Base-by-base conservation (phyloP, 2,888 invertebrate species). In the Acronicta psi region DNA sequence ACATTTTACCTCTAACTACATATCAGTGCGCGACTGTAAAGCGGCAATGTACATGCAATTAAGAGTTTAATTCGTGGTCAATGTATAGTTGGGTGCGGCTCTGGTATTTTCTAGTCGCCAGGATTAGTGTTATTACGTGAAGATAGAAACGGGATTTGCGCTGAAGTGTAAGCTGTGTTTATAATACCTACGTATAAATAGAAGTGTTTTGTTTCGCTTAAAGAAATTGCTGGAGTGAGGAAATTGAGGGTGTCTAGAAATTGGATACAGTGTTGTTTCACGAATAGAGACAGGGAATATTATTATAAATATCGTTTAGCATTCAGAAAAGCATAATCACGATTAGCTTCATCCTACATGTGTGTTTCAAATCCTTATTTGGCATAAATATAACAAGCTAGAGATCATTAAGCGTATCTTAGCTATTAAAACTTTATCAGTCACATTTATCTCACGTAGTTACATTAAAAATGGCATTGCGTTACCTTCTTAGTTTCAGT, bases 1-100 rank as follows among this genome's bases (percentile, higher is more conserved):
- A 84, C 86, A 87, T 89, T 90, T 86, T 82, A 81, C 83, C 75
- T 81, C 76, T 80, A 82, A 84, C 82, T 81, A 87, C 82, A 84
- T 84, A 86, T 86, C 83, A 84, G 80, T 68, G 77, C 60, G 73
- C 75, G 75, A 82, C 83, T 81, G 82, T 83, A 82, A 86, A 72
- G 62, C 70, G 68, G 80, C 80, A 82, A 84, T 85, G 83, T 80
- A 79, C 77, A 71, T 73, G 77, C 81, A 83, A 85, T 85, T 87
- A 83, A 83, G 82, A 64, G 65, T 76, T 79, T 79, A 81, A 75
- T 73, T 67, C 73, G 57, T 63, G 40, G 62, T 55, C 43, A 18
- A 58, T 53, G 59, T 58, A 54, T 44, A 56, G 71, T 59, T 58
- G 59, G 66, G 60, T 56, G 61, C 64, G 59, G 46, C 61, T 49